These are phyloP conservation scores for Ladona fulva DNA, from an alignment of 1,140 invertebrate species.

Conservation along the genomic window DNA sequence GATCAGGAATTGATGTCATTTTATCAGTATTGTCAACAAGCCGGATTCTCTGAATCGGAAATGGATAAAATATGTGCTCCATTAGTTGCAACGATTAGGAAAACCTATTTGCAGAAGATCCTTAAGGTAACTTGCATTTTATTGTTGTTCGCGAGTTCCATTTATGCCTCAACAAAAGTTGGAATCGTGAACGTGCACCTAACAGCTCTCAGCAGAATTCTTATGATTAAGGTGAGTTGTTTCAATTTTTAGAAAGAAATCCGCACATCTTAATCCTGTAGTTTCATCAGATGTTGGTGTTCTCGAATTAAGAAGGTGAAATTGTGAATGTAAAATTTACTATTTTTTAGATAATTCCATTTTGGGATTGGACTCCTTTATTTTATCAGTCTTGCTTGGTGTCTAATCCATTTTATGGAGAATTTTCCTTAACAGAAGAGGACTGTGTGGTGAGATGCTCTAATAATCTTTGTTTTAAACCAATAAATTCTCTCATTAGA, in stretches of 20 bases:
- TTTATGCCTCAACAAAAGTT: not conserved
- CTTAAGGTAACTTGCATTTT: not conserved
- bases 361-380: conserved; percentile 71
- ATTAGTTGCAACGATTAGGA: not conserved
- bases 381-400: conserved; percentile 66
- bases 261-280: no score
- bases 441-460: not conserved
- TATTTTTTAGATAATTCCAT: conserved; percentile 45
- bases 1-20: conserved; percentile 47
- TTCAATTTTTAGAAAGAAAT: not conserved
- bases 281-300: no score
- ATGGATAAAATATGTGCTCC: conserved; percentile 14
- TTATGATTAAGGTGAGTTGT: conserved; percentile 13
- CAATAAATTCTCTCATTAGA: no score
- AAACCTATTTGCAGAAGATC: not conserved
- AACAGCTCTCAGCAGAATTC: conserved; percentile 5
- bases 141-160: not conserved
- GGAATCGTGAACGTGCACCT: not conserved
- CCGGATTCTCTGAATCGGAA: not conserved
- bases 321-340: not conserved
- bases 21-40: conserved; percentile 54
- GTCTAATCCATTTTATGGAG: conserved; percentile 40
- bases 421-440: not conserved
- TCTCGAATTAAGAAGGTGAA: no score
- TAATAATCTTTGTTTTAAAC: no score